These are phyloP conservation scores for Henricia sp. DNA, from an alignment of 53 echinoderm and acorn worm species.

Conservation along the genomic window DNA sequence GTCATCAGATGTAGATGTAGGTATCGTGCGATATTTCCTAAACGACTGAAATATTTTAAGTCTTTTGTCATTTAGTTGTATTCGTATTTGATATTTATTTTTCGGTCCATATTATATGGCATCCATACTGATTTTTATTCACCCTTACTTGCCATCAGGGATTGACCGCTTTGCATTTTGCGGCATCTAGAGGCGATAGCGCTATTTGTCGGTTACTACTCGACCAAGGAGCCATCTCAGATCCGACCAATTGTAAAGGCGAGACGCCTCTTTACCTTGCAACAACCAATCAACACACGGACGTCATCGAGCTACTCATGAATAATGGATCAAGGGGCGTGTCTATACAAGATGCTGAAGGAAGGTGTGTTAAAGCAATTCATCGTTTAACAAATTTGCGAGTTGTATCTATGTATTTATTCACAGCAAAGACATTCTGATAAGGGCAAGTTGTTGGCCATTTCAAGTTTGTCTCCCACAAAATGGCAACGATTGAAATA, in stretches of 20 bases:
- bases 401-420: no score
- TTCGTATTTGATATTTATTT: not conserved
- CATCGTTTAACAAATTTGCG: no score
- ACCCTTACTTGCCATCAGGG: conserved; percentile 45
- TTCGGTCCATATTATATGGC: no score
- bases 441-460: no score
- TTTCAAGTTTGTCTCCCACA: no score
- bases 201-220: conserved; percentile 73
- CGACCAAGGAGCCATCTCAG: conserved; percentile 47
- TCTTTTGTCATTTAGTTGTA: no score
- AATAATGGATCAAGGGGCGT: conserved; percentile 22
- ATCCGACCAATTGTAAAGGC: conserved; percentile 39
- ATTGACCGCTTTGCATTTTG: conserved; percentile 83
- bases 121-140: no score
- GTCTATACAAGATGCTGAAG: conserved; percentile 40
- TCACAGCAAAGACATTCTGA: no score
- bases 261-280: conserved; percentile 73
- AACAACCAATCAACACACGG: conserved; percentile 49
- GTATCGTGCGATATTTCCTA: not conserved
- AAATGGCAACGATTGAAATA: no score
- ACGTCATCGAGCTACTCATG: conserved; percentile 49
- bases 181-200: conserved; percentile 70
- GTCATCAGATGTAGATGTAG: conserved; percentile 14
- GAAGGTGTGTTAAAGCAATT: conserved; percentile 45
- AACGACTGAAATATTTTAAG: no score